phyloP scores from a whole-genome alignment of 2,888 invertebrate species.

The Chrysolina oricalcia region DNA sequence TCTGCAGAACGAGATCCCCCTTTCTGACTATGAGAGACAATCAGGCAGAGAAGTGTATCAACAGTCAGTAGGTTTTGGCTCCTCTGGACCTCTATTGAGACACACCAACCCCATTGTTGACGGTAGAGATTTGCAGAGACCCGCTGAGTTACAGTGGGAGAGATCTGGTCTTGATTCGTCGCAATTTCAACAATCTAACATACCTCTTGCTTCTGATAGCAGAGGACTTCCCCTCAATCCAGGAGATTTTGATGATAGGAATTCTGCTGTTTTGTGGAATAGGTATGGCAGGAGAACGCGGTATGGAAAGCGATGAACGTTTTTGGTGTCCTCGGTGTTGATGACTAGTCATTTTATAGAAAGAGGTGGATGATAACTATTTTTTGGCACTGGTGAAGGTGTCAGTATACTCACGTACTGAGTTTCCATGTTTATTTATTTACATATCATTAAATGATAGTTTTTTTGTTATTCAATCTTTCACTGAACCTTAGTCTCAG shows the following conservation, averaged over 20 bases:
- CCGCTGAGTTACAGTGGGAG: slow-evolving; percentile 19
- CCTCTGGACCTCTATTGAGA: slow-evolving; percentile 31
- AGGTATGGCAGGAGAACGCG: slow-evolving; percentile 49
- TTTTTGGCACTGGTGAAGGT: slow-evolving; percentile 10
- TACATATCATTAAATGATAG: not conserved
- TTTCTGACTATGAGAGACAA: slow-evolving; percentile 11
- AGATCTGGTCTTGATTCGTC: slow-evolving; percentile 36
- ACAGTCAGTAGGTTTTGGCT: not conserved
- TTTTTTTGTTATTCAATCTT: not conserved
- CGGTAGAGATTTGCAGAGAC: slow-evolving; percentile 11
- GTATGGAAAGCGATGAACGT: slow-evolving; percentile 25
- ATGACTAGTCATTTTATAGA: slow-evolving; percentile 43
- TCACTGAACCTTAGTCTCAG: no score
- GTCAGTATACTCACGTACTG: not conserved
- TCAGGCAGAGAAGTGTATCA: slow-evolving; percentile 9
- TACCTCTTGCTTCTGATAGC: slow-evolving; percentile 25
- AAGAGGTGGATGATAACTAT: slow-evolving; percentile 38
- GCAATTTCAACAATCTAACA: slow-evolving; percentile 32
- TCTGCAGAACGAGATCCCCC: slow-evolving; percentile 5
- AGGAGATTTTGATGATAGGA: slow-evolving; percentile 35
- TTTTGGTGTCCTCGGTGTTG: not conserved
- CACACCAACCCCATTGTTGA: slow-evolving; percentile 38
- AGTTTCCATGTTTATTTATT: slow-evolving; percentile 25
- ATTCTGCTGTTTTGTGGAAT: slow-evolving; percentile 42
- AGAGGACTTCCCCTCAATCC: not conserved